phyloP scores from a whole-genome alignment of 2,888 invertebrate species.

The Acrobasis suavella region DNA sequence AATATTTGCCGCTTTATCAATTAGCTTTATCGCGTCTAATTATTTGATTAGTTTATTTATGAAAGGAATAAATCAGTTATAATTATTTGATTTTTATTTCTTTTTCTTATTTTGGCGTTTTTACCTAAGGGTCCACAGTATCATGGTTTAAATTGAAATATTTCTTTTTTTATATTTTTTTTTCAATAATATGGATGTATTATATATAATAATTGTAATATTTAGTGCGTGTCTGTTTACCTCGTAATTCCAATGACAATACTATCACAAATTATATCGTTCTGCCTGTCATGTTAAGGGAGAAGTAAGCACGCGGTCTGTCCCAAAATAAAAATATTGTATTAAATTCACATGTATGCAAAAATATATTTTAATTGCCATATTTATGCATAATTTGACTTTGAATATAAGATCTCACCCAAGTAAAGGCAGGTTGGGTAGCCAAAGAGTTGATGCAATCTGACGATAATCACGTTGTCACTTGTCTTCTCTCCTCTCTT shows the following conservation, averaged over 20 bases:
- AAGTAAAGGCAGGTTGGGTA: too few relatives aligned
- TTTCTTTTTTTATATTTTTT: slow-evolving; percentile 13
- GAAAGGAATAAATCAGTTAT: slow-evolving; percentile 72
- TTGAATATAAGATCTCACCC: too few relatives aligned
- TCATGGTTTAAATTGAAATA: slow-evolving; percentile 31
- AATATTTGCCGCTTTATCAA: slow-evolving; percentile 70
- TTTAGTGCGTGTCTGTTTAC: slow-evolving; percentile 46
- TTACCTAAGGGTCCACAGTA: slow-evolving; percentile 52
- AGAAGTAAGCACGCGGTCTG: slow-evolving; percentile 23
- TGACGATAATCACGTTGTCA: too few relatives aligned
- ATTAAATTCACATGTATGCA: too few relatives aligned
- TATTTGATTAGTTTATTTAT: slow-evolving; percentile 78
- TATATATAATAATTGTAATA: slow-evolving; percentile 4
- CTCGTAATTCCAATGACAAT: slow-evolving; percentile 67
- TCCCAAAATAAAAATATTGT: slow-evolving; percentile 4
- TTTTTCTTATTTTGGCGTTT: slow-evolving; percentile 42
- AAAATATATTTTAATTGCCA: too few relatives aligned
- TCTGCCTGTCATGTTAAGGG: slow-evolving; percentile 27
- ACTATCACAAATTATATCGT: slow-evolving; percentile 45
- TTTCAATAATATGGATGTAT: neutral
- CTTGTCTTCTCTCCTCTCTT: too few relatives aligned
- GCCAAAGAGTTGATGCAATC: too few relatives aligned
- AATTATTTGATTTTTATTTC: slow-evolving; percentile 56
- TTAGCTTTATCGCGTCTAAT: slow-evolving; percentile 70
- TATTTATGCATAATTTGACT: too few relatives aligned